A percentile compares a stretch with the other conserved stretches of the same genome.
These are phyloP conservation scores for Paraplagusia blochii DNA, from an alignment of 2,113 vertebrate genomes.

Conservation along the genomic window DNA sequence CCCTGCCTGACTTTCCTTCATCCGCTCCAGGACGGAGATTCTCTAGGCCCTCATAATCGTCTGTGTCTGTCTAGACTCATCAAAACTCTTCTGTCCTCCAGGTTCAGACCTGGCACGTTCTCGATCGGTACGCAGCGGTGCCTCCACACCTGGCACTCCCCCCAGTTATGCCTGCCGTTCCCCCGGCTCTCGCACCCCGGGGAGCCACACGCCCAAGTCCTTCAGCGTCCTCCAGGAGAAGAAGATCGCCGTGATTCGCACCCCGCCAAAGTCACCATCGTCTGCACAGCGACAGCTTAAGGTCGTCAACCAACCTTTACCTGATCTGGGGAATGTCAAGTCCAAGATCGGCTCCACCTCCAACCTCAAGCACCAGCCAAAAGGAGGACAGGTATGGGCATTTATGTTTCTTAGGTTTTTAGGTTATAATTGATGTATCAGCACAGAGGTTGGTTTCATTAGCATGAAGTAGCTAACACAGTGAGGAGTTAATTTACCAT, in stretches of 20 bases:
- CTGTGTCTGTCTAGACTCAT: not conserved
- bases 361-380: conserved; percentile 92
- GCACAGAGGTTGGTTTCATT: no score
- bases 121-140: conserved; percentile 88
- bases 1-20: not conserved
- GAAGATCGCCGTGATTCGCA: conserved; percentile 94
- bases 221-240: conserved; percentile 90
- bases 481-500: no score
- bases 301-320: conserved; percentile 89
- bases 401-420: no score
- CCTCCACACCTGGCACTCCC: conserved; percentile 90
- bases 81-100: conserved; percentile 37
- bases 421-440: no score
- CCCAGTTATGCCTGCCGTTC: conserved; percentile 92
- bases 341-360: conserved; percentile 94
- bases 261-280: conserved; percentile 92
- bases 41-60: not conserved
- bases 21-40: not conserved
- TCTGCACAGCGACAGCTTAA: conserved; percentile 89
- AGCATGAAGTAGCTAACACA: no score
- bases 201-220: conserved; percentile 91
- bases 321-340: conserved; percentile 91
- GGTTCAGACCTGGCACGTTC: conserved; percentile 87
- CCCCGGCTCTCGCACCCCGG: conserved; percentile 89
- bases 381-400: conserved; percentile 91